Evolutionary conservation across 2,113 vertebrate species (phyloP), one percentile per base, ranked within the genome.

Genomic region (Pimephales promelas): DNA sequence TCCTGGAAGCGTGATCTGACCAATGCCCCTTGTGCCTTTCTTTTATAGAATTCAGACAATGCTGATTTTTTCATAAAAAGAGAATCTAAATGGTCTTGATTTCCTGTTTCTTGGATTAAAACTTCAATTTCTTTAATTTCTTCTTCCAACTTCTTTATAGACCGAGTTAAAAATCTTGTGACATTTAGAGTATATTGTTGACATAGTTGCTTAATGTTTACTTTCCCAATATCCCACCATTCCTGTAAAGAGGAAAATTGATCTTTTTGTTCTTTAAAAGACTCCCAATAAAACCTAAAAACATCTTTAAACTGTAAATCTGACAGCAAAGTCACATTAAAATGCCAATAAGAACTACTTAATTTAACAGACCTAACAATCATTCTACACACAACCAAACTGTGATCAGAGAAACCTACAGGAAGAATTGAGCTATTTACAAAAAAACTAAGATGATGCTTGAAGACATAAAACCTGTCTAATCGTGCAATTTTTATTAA

Each of bases 111-210:
- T 31, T 31, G 31, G 3, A 31, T 31, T 31, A 31, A 31, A 31
- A 31, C 57, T 61, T 61, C n/a, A 13, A 61, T 61, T 61, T 11
- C 10, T 24, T 26, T 26, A 11, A 61, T 61, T 61, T 26, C 4
- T 14, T 62, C 24, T 62, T 13, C n/a, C 26, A 26, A 10, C 3
- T 62, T 62, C 61, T 28, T 28, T 62, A 28, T 28, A 16, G 61
- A 62, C 11, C 16, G 11, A 28, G 10, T 31, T 31, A 64, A 16
- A 31, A 14, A 16, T 5, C 31, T 18, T 16, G 14, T 31, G 61
- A 31, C 14, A 64, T 64, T 64, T 64, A 64, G 26, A 64, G 61
- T 64, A 31, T 64, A 64, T 64, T 24, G 56, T 59, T 24, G 56
- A 59, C n/a, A 59, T 4, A 59, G 11, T 24, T 11, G n/a, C 56